phyloP scores from a whole-genome alignment of 2,797 vertebrate genomes.

The Malacoraja senta region DNA sequence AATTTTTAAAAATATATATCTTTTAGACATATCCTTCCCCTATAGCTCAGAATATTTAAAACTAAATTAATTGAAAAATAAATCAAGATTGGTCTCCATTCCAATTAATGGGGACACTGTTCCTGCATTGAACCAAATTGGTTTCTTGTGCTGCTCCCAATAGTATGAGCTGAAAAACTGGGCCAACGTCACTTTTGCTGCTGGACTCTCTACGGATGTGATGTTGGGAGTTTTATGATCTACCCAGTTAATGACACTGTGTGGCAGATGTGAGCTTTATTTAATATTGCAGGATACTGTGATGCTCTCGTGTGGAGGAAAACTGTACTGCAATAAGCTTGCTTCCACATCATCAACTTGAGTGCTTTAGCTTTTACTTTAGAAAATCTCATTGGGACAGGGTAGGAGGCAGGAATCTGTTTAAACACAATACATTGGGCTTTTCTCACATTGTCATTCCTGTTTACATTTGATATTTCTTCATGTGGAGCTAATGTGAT shows the following conservation, averaged over 20 bases:
- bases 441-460: neutral
- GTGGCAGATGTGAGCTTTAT: neutral
- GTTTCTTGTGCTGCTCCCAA: too few species aligned
- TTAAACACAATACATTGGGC: neutral
- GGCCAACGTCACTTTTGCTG: too few species aligned
- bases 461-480: neutral
- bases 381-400: neutral
- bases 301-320: neutral
- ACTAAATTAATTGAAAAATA: too few species aligned
- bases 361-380: neutral
- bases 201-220: too few species aligned
- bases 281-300: neutral
- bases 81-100: too few species aligned
- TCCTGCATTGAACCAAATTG: too few species aligned
- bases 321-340: neutral
- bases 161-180: too few species aligned
- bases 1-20: too few species aligned
- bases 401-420: neutral
- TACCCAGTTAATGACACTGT: neutral
- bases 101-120: too few species aligned
- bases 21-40: too few species aligned
- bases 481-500: neutral
- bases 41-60: too few species aligned
- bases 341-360: neutral
- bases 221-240: neutral